Percentiles rank a stretch among this genome's conserved stretches.
Evolutionary conservation across 1,140 invertebrate genomes (phyloP).

Genomic region (Zaprionus davidi): DNA sequence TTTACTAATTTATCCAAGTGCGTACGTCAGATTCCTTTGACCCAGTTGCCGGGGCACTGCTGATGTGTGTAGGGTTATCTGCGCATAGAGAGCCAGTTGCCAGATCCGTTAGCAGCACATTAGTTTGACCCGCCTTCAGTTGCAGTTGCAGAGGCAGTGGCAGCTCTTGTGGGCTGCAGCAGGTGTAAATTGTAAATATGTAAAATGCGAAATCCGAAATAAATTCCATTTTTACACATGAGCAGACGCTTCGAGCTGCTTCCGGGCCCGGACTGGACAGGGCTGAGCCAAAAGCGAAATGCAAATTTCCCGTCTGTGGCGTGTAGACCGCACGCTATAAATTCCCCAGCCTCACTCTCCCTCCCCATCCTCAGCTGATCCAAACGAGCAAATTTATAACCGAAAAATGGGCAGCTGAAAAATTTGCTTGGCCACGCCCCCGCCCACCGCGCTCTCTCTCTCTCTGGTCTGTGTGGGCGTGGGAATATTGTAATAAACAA

Average conservation of each 20-base stretch:
- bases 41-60: neutral
- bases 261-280: conserved; percentile 30
- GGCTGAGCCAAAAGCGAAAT: conserved; percentile 49
- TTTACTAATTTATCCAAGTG: conserved; percentile 61
- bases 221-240: conserved; percentile 74
- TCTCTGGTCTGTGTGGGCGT: neutral
- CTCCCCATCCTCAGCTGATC: neutral
- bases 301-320: conserved; percentile 65
- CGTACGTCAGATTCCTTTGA: conserved; percentile 21
- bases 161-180: conserved; percentile 12
- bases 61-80: conserved; percentile 39
- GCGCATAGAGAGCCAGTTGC: conserved; percentile 29
- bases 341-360: conserved; percentile 33
- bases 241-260: conserved; percentile 42
- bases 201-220: conserved; percentile 68
- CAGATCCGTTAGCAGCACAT: conserved; percentile 22
- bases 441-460: neutral
- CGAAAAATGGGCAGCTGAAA: conserved; percentile 51
- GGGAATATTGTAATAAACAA: conserved; percentile 77
- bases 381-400: conserved; percentile 73
- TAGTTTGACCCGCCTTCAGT: conserved; percentile 7
- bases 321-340: conserved; percentile 63
- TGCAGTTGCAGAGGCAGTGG: neutral
- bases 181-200: conserved; percentile 43
- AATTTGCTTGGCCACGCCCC: conserved; percentile 13